These are phyloP conservation scores for Tipula confusa DNA, from an alignment of 2,888 invertebrate genomes.

Conservation along the genomic window DNA sequence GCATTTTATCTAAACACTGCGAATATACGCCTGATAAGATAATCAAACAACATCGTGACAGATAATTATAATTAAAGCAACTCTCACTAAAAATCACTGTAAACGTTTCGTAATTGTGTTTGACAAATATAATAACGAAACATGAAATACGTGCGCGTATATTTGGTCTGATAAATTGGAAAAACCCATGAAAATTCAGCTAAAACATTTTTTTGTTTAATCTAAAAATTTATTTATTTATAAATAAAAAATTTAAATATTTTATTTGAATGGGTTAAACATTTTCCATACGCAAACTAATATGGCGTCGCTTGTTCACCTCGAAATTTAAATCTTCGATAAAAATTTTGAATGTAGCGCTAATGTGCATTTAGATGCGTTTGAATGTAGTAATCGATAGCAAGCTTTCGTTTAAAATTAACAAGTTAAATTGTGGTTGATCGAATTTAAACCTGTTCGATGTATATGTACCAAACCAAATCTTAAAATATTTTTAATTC, in stretches of 20 bases:
- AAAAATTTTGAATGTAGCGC: background rate
- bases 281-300: background rate
- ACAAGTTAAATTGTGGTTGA: background rate
- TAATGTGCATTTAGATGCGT: background rate
- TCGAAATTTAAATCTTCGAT: background rate
- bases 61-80: too few relatives aligned
- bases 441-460: background rate
- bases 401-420: background rate
- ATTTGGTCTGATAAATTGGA: background rate
- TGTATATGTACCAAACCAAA: background rate
- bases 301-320: background rate
- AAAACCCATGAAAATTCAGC: background rate
- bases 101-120: background rate
- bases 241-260: slow-evolving; percentile 9
- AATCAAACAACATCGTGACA: background rate
- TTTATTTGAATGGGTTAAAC: background rate
- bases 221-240: background rate
- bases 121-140: too few relatives aligned
- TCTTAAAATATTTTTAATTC: background rate
- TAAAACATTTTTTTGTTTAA: background rate
- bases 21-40: background rate
- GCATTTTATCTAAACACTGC: too few relatives aligned
- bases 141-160: background rate
- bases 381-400: background rate
- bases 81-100: background rate